Evolutionary conservation across 92 coral and sea anemone species (phyloP), one percentile per base, ranked within the genome.

Genomic region (Umimayanthus chanpuru): DNA sequence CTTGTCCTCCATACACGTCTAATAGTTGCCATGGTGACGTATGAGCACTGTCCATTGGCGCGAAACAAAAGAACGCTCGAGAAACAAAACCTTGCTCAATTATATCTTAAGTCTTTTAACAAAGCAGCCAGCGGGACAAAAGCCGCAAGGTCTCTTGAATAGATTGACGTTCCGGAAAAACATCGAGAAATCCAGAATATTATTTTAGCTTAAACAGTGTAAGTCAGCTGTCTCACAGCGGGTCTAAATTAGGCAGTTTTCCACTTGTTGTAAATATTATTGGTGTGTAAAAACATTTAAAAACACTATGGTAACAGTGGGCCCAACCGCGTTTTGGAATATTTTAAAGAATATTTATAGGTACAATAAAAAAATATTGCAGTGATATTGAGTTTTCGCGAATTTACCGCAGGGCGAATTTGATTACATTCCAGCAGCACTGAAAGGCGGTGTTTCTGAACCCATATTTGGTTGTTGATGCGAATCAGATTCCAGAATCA

Each of bases 21-120:
- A 58, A 26, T 53, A 26, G 84, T 80, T 80, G 71, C 71, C 58
- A 80, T 80, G 21, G 84, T 56, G 84, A 80, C 84, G 25, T 56
- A 5, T 11, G 39, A 29, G 67, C 49, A 16, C 44, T 67, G 7
- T 50, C 68, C 11, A 30, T 49, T 47, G 56, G 2, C 81, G 21
- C 21, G 55, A 41, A 78, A 78, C 56, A 30, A 80, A 80, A 55
- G 83, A 79, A 79, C 36, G 38, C 26, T 79, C 82, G 82, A 79
- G 82, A 78, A 23, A 43, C 50, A 56, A 56, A 20, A 23, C 68
- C 25, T 61, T 20, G 2, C 21, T 61, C 16, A 55, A 61, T 61
- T 61, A 61, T 47, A 56, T 15, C 11, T 56, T 56, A 14, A 11
- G 36, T 32, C 36, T 32, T 32, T 32, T 32, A 55, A 20, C 65